Conservation (phyloP, 2,888 invertebrate species). For the Hemistola chrysoprasaria region DNA sequence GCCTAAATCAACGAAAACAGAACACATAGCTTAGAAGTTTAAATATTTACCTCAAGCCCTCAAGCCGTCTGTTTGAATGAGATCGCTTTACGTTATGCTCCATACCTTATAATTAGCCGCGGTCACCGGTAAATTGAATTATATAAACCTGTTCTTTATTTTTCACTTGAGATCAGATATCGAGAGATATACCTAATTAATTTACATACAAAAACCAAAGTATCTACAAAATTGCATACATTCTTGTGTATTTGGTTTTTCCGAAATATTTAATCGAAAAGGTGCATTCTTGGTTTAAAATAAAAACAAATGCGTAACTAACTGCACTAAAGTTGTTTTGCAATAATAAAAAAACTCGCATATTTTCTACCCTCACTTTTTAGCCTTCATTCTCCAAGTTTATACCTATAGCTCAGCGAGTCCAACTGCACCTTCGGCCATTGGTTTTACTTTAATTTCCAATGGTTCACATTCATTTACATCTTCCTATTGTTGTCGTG, state of each 20-base stretch:
- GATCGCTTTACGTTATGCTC: constrained; percentile 18
- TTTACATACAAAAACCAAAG: neutral
- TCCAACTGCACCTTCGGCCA: no score
- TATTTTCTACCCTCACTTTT: no score
- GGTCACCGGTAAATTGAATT: neutral
- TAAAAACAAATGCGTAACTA: no score
- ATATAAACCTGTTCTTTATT: constrained; percentile 4
- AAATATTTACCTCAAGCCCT: constrained; percentile 13
- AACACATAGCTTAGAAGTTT: constrained; percentile 1
- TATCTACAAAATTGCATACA: neutral
- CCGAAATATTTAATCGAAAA: neutral
- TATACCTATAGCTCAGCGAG: no score
- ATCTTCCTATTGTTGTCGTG: no score
- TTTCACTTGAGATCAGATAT: constrained; percentile 1
- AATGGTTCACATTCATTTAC: no score
- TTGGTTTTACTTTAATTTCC: no score
- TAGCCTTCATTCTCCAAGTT: no score
- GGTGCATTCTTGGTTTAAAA: constrained; percentile 1
- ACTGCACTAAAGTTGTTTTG: no score
- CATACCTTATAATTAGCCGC: constrained; percentile 10
- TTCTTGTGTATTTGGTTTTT: neutral
- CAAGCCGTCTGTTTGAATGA: constrained; percentile 5
- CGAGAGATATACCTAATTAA: neutral
- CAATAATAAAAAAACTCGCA: no score
- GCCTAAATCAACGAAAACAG: neutral